Percentiles rank a stretch among this genome's conserved stretches.
Conservation (phyloP, 2,797 vertebrate genomes). For the Parauchenoglanis punctatus region DNA sequence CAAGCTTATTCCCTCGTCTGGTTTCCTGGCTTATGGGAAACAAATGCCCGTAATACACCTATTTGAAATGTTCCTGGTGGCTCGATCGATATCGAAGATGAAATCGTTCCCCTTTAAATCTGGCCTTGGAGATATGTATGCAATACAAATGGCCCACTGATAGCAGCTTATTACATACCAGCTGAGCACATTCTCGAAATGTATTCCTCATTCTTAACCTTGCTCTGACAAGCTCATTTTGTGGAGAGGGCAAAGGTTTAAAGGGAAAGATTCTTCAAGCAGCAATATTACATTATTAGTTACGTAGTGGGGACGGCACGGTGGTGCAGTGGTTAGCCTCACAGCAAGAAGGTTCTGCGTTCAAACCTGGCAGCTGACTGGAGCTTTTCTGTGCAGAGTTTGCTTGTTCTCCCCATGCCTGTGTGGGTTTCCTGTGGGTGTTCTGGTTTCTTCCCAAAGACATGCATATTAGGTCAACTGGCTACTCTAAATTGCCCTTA, state of each 20-base stretch:
- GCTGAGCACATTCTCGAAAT: constrained; percentile 22
- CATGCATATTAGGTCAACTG: too few relatives aligned
- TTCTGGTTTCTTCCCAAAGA: too few relatives aligned
- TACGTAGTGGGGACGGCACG: background rate
- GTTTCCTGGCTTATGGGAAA: constrained; percentile 29
- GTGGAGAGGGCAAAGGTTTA: background rate
- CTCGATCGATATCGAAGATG: constrained; percentile 41
- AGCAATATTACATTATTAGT: constrained; percentile 1
- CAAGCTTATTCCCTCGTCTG: constrained; percentile 32
- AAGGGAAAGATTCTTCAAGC: background rate
- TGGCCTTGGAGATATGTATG: constrained; percentile 38
- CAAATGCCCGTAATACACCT: constrained; percentile 42
- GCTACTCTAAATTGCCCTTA: too few relatives aligned
- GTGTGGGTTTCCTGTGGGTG: too few relatives aligned
- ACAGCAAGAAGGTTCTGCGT: too few relatives aligned
- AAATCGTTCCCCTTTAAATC: constrained; percentile 42
- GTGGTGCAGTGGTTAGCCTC: too few relatives aligned
- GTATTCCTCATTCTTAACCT: constrained; percentile 18
- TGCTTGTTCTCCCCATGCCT: too few relatives aligned
- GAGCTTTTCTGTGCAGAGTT: too few relatives aligned
- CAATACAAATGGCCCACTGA: constrained; percentile 41
- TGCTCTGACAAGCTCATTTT: constrained; percentile 36
- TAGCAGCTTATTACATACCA: constrained; percentile 37
- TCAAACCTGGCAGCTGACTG: too few relatives aligned
- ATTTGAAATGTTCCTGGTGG: constrained; percentile 37